Evolutionary conservation across 2,113 vertebrate species (phyloP).

Genomic region (Chloroceryle aenea): DNA sequence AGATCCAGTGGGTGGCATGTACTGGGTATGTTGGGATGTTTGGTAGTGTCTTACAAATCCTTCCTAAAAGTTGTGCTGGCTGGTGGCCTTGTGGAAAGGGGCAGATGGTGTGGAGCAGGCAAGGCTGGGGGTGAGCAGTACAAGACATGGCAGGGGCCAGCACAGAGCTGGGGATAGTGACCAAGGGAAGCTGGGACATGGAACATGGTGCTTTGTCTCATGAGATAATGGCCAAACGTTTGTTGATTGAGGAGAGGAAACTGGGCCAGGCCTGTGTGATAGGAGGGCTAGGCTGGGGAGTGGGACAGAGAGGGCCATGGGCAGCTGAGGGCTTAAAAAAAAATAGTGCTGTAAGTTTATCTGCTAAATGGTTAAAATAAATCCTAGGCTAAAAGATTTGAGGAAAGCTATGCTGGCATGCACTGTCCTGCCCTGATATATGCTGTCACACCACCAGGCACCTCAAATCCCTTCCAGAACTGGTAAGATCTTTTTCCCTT

Average conservation of each 20-base stretch:
- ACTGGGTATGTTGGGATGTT: neutral
- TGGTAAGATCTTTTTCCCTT: neutral
- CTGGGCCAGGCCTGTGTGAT: fast-evolving
- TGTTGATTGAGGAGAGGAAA: neutral
- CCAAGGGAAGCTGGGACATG: fast-evolving
- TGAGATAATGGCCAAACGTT: fast-evolving
- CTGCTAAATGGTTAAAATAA: neutral
- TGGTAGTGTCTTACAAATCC: fast-evolving
- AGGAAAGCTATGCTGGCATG: fast-evolving
- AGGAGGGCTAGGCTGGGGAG: neutral
- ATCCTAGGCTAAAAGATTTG: neutral
- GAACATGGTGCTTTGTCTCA: fast-evolving
- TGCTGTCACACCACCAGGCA: fast-evolving
- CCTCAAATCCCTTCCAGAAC: neutral
- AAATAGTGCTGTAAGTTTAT: neutral
- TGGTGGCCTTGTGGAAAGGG: neutral
- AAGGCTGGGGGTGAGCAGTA: neutral
- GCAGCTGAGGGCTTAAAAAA: neutral
- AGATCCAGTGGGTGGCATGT: neutral
- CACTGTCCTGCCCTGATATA: fast-evolving
- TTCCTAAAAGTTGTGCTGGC: fast-evolving
- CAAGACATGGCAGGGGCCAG: fast-evolving
- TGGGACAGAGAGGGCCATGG: fast-evolving
- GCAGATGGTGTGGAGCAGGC: neutral
- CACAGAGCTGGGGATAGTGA: neutral